Conservation (phyloP, 2,113 vertebrate genomes). For the Mixornis gularis region DNA sequence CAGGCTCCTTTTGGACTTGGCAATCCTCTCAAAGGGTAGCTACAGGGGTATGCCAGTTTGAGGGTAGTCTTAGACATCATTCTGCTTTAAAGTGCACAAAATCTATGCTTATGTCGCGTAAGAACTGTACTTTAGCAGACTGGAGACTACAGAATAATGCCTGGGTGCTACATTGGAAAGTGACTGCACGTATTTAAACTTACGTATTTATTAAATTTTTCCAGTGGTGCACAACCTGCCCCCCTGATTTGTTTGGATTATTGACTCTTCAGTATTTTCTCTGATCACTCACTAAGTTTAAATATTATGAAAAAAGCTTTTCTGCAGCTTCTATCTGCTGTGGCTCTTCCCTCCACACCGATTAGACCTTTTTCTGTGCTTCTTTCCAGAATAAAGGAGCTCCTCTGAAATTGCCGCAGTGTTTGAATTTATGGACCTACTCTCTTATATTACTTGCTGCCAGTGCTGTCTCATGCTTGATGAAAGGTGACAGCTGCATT, state of each 20-base stretch:
- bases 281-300: not conserved
- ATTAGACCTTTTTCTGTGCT: not conserved
- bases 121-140: not conserved
- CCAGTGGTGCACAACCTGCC: not conserved
- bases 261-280: not conserved
- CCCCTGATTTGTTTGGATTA: not conserved
- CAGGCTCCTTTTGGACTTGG: not conserved
- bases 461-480: not conserved
- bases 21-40: not conserved
- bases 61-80: not conserved
- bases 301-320: not conserved
- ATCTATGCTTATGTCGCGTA: not conserved
- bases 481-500: not conserved
- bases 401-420: not conserved
- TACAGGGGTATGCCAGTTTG: not conserved
- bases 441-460: not conserved
- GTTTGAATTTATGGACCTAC: not conserved
- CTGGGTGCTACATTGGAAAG: not conserved
- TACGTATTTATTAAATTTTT: not conserved
- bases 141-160: not conserved
- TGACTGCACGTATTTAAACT: not conserved
- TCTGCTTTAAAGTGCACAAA: conserved; percentile 34
- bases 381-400: not conserved
- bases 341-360: not conserved
- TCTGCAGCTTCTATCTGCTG: not conserved